Evolutionary conservation across 2,888 invertebrate genomes (phyloP).

Genomic region (Cacoxenus indagator): DNA sequence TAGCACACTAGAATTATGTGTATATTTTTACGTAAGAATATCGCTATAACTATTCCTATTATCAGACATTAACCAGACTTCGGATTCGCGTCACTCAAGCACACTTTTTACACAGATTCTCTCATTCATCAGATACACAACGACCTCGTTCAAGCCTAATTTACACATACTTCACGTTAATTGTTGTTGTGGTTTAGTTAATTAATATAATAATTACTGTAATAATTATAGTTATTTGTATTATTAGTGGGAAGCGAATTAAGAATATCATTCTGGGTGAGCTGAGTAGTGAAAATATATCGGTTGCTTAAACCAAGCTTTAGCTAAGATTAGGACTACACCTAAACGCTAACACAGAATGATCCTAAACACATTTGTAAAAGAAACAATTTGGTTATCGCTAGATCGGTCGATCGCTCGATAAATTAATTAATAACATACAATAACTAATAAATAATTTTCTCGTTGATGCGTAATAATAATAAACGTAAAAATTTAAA

Average conservation of each 20-base stretch:
- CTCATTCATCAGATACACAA: constrained; percentile 4
- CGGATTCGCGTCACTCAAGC: constrained; percentile 1
- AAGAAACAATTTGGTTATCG: too few species aligned
- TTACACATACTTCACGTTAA: constrained; percentile 9
- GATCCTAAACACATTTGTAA: too few species aligned
- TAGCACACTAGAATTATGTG: background rate
- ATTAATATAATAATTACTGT: background rate
- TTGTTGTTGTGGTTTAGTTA: background rate
- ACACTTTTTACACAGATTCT: constrained; percentile 16
- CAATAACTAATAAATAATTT: background rate
- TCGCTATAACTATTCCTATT: constrained; percentile 2
- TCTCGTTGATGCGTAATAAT: background rate
- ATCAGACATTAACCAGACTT: constrained; percentile 19
- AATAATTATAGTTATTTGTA: background rate
- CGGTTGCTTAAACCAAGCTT: too few species aligned
- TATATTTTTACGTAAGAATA: constrained; percentile 6
- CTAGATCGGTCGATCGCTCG: too few species aligned
- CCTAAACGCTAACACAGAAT: too few species aligned
- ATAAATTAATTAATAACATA: too few species aligned
- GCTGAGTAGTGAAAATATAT: too few species aligned
- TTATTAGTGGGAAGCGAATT: too few species aligned
- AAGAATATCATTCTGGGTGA: too few species aligned
- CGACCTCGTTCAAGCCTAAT: constrained; percentile 12
- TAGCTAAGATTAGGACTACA: too few species aligned
- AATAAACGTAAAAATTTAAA: constrained; percentile 13